Evolutionary conservation across 2,797 vertebrate species (phyloP), one percentile per base, ranked within the genome.

Genomic region (Chromobotia macracanthus): DNA sequence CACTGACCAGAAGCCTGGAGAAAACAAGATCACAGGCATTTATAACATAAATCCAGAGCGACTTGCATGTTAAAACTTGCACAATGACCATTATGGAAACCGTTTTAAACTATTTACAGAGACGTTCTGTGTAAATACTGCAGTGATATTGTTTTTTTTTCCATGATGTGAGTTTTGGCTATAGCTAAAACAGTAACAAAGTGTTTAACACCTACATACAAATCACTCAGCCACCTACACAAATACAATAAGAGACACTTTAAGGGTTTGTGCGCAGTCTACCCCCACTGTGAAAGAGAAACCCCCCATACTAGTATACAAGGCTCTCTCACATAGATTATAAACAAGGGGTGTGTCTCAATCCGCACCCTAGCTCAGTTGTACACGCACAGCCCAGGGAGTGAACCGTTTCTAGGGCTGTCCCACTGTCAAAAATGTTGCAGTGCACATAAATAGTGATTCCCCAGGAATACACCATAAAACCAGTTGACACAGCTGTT

Each of bases 1-100:
- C 98, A 86, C 98, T 99, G 92, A 99, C 98, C 86, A 99, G 91
- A 87, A 99, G 97, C 94, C 98, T 99, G 80, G 2, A 38, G 72
- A 85, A 82, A 51, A 60, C 4, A 81, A 38, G 55, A 77, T 4
- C 2, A 16, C 66, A 51, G 8, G 19, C 41, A 51, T 55, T 46
- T 56, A 21, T 50, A 60, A 38, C 46, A 35, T 16, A 41, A 9
- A 41, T 8, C 38, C 38, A 11, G 38, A 53, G 6, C 16, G 9
- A 28, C 28, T n/a, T n/a, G n/a, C n/a, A n/a, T 31, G 38, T n/a
- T 21, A 41, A 75, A 5, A 53, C 7, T 23, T 53, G 16, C 19
- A n/a, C 16, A n/a, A 63, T 53, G 1, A n/a, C 8, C n/a, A 3
- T 1, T n/a, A n/a, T 1, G 8, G 0, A 50, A 13, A 18, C 25